Evolutionary conservation across 92 coral and sea anemone species (phyloP), one percentile per base, ranked within the genome.

Genomic region (Actinostola sp.): DNA sequence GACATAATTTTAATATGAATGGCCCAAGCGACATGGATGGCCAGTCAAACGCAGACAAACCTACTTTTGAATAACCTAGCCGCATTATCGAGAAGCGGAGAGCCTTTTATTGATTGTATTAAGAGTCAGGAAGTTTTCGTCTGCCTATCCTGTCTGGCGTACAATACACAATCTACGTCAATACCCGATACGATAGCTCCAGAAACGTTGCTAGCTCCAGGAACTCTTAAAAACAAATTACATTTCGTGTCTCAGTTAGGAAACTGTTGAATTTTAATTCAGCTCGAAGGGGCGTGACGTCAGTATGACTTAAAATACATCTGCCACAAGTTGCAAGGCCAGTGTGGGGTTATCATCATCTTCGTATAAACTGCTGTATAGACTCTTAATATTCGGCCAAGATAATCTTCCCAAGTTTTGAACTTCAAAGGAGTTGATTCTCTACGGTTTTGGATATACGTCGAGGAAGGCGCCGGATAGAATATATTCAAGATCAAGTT

Each of bases 241-340:
- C 13, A 4, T 57, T 28, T 57, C 63, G 15, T 17, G 63, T 57
- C 38, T 57, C 26, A 30, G 1, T 4, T 1, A 29, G 59, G 30
- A 53, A 53, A 53, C 59, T 16, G 20, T 57, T 57, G 39, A 57
- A 57, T 57, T 1, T 57, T 57, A 57, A 57, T 57, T 57, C 28
- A 6, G 36, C 3, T 16, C 27, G 2, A 27, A 27, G 11, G 63
- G 63, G 10, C 29, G 63, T 57, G 63, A 57, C 63, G 63, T 57
- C 63, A 57, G 38, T 19, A 29, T 27, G 27, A 26, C 25, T 2
- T 30, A 27, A 26, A 57, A 27, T 57, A 30, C 60, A 53, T 53
- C 60, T 53, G 60, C 32, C 25, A 13, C 30, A 21, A 53, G 20
- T 21, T n/a, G n/a, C n/a, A n/a, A n/a, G n/a, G n/a, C n/a, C n/a